Base-by-base conservation (phyloP, 2,888 invertebrate genomes). In the Resseliella maxima region DNA sequence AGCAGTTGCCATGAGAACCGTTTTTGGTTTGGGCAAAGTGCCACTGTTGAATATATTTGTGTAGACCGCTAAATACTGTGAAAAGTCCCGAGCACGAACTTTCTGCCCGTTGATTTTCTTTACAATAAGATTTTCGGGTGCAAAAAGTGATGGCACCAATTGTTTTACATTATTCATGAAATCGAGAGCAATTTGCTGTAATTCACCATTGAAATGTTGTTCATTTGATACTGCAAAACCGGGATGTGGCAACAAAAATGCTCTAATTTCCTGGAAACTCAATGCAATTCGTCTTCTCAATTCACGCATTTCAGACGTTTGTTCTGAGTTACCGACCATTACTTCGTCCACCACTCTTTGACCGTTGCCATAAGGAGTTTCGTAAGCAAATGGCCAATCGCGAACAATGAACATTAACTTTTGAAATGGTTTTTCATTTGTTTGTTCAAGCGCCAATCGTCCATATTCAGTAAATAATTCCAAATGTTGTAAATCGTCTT, bases 221-320 rank as follows among this genome's bases (percentile, higher is more conserved):
- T 15, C n/a, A 12, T 38, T 21, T 8, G 85, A 46, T 21, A 87
- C 87, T 24, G 45, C 31, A 18, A 36, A 45, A n/a, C 87, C 87
- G 2, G 87, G 87, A 85, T 87, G 59, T 0, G 87, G 87, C 87
- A 87, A 86, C 21, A 86, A 21, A 35, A 72, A 86, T 1, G 36
- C 31, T 2, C 15, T 45, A 38, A 86, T 64, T 38, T 86, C 27
- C 10, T 59, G 15, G n/a, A 86, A 86, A 38, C 86, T 41, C 15
- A 27, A 2, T 2, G 31, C 31, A 12, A 86, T 86, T 36, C 38
- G 64, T 36, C 24, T 12, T 36, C 86, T 27, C 5, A 86, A 27
- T 2, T 50, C 46, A 2, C 18, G 21, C 46, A n/a, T 27, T 46
- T 27, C 85, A 18, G 24, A 1, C 6, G n/a, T 83, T 36, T 18